Conservation (phyloP, 1,140 invertebrate genomes). For the Heliothis virescens region DNA sequence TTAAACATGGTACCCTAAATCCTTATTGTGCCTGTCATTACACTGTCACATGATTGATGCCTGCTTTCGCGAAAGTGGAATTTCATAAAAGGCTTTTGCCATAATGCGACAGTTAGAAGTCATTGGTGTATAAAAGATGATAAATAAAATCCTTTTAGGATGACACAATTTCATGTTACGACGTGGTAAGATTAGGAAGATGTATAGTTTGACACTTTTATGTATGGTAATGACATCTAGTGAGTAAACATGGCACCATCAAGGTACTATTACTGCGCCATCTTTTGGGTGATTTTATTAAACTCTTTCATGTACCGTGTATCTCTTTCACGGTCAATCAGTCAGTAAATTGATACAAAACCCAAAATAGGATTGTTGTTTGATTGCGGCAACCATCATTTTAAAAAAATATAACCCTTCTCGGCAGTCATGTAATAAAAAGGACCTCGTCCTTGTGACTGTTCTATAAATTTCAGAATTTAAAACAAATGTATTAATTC, state of each 20-base stretch:
- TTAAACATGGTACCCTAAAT: slow-evolving; percentile 19
- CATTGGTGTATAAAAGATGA: slow-evolving; percentile 29
- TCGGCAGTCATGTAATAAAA: no score
- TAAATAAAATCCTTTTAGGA: slow-evolving; percentile 11
- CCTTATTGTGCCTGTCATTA: slow-evolving; percentile 7
- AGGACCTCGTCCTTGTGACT: no score
- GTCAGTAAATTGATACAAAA: no score
- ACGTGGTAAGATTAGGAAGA: not conserved
- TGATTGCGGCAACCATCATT: no score
- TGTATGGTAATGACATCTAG: not conserved
- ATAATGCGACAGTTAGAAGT: slow-evolving; percentile 24
- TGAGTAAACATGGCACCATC: not conserved
- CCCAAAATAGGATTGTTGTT: no score
- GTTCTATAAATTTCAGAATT: not conserved
- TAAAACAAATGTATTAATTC: not conserved
- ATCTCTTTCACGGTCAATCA: no score
- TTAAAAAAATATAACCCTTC: no score
- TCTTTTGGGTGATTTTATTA: not conserved
- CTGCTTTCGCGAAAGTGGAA: slow-evolving; percentile 3
- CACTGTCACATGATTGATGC: slow-evolving; percentile 32
- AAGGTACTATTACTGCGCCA: not conserved
- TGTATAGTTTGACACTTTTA: not conserved
- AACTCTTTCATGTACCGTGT: no score
- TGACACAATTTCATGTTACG: not conserved
- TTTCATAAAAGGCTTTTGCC: slow-evolving; percentile 35